Evolutionary conservation across 2,888 invertebrate species (phyloP), one percentile per base, ranked within the genome.

Genomic region (Phlogophora meticulosa): DNA sequence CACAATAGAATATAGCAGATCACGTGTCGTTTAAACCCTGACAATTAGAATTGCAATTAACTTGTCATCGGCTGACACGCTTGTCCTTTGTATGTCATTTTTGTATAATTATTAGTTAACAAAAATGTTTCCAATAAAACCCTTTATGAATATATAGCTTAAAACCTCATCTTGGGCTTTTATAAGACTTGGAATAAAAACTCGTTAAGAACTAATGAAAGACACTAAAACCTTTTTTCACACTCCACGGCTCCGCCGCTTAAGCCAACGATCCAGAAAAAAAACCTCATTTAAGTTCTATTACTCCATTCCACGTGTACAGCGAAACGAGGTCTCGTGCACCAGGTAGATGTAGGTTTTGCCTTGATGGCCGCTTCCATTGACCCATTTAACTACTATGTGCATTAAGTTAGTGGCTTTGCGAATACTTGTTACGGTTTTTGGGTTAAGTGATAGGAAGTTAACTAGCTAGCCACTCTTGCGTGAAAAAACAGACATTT

Each of bases 381-480:
- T 91, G 90, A 90, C 91, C 91, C 78, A 89, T 89, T 84, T 89
- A 72, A 66, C 60, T 61, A 67, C 76, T 85, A 69, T 59, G 60
- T 67, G 67, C 76, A 72, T 68, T 65, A 55, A 69, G 64, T 55
- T 59, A 74, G 76, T 78, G 74, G 62, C 70, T 81, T 62, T 53
- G 38, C 51, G 42, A 62, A 67, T 43, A 61, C 57, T 72, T 49
- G 65, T 62, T 60, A 68, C 55, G 42, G 63, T 64, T 65, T 68
- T 74, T 52, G 64, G 64, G 69, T 70, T 72, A 72, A 80, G 40
- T 70, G 53, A 49, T 51, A 60, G 59, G 53, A 74, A 59, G 42
- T 46, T 59, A 7, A 52, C 43, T 43, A 40, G 22, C 15, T 24
- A 11, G 4, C 13, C 4, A 22, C 13, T 42, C 55, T 58, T 13